phyloP scores from a whole-genome alignment of 2,797 vertebrate species.

The Neosalanx taihuensis region DNA sequence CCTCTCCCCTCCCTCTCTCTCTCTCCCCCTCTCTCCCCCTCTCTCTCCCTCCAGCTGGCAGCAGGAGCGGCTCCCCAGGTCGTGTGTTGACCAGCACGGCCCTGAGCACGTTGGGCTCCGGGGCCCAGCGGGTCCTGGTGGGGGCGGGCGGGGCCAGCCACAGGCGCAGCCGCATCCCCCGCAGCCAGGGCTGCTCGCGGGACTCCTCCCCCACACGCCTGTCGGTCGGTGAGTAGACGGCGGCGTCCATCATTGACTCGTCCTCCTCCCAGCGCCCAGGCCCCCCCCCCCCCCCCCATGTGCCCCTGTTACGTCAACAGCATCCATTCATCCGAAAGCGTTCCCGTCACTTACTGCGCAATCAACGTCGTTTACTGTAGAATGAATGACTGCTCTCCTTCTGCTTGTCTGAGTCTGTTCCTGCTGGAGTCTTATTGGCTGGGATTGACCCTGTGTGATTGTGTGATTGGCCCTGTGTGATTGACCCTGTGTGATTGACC shows the following conservation, averaged over 20 bases:
- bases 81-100: slow-evolving; percentile 91
- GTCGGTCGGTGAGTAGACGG: slow-evolving; percentile 85
- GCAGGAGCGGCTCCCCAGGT: slow-evolving; percentile 94
- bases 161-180: slow-evolving; percentile 92
- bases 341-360: background rate
- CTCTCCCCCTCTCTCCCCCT: slow-evolving; percentile 1
- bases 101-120: slow-evolving; percentile 88
- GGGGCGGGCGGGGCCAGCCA: slow-evolving; percentile 73
- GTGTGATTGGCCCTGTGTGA: too few relatives aligned
- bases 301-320: background rate
- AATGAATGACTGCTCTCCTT: background rate
- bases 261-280: background rate
- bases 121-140: slow-evolving; percentile 84
- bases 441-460: too few relatives aligned
- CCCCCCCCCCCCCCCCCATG: too few relatives aligned
- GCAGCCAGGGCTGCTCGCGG: slow-evolving; percentile 96
- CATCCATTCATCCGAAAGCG: background rate
- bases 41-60: slow-evolving; percentile 80
- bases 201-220: slow-evolving; percentile 94
- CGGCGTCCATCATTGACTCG: background rate
- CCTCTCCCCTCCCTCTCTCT: too few relatives aligned
- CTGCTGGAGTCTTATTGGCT: background rate
- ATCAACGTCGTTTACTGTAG: too few relatives aligned
- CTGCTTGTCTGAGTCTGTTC: slow-evolving; percentile 5
- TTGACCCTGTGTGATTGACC: too few relatives aligned